Evolutionary conservation across 2,797 vertebrate genomes (phyloP).

Genomic region (Anguilla megastoma): DNA sequence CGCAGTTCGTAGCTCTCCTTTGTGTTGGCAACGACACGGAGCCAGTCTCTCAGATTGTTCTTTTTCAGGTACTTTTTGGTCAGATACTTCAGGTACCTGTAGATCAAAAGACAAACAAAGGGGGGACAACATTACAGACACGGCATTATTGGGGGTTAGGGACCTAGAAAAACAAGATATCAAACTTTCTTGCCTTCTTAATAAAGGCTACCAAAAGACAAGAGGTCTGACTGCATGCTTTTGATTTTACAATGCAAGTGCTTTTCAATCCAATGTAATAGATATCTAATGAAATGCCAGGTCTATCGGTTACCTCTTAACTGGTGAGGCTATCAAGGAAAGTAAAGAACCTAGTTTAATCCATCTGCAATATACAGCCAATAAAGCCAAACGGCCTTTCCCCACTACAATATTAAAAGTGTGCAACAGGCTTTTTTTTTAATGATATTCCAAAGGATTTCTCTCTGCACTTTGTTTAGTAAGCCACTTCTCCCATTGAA

Average conservation of each 20-base stretch:
- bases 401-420: not conserved
- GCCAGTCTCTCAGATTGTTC: constrained; percentile 92
- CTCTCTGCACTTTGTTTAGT: not conserved
- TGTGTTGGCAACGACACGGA: constrained; percentile 91
- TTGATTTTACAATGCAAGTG: not conserved
- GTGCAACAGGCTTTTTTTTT: not conserved
- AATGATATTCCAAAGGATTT: not conserved
- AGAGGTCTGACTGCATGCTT: not conserved
- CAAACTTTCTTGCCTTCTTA: not conserved
- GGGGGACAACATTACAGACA: not conserved
- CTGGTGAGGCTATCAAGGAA: not conserved
- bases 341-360: not conserved
- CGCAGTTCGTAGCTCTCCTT: constrained; percentile 95
- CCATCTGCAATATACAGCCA: not conserved
- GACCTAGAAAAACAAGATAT: not conserved
- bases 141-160: not conserved
- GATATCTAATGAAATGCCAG: not conserved
- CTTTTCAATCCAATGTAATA: not conserved
- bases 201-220: not conserved
- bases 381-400: not conserved
- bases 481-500: not conserved
- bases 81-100: constrained; percentile 93
- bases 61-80: constrained; percentile 98
- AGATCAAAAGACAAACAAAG: not conserved
- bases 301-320: not conserved